phyloP scores from a whole-genome alignment of 2,113 vertebrate genomes.

The Speoplatyrhinus poulsoni region DNA sequence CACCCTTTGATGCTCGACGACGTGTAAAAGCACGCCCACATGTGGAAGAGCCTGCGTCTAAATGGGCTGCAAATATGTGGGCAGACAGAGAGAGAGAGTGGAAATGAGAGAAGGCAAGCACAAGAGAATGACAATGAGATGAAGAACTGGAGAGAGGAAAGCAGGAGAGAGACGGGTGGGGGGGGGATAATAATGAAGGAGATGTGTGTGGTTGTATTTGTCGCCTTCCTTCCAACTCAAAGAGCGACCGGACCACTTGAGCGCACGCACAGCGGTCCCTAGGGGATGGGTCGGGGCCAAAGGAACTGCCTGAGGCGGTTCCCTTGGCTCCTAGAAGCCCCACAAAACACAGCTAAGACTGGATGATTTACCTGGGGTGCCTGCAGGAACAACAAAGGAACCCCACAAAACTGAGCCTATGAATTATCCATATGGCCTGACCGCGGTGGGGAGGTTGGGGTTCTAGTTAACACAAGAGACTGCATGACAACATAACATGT shows the following conservation, averaged over 20 bases:
- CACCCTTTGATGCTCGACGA: conserved; percentile 20
- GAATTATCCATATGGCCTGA: conserved; percentile 39
- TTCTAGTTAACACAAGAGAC: conserved; percentile 6
- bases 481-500: conserved; percentile 3
- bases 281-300: conserved; percentile 28
- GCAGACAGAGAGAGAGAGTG: conserved; percentile 29
- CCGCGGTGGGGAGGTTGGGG: neutral
- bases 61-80: conserved; percentile 59
- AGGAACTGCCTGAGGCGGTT: conserved; percentile 38
- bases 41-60: conserved; percentile 35
- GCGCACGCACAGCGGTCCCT: conserved; percentile 5
- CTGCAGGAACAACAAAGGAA: conserved; percentile 45
- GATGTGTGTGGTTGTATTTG: conserved; percentile 23
- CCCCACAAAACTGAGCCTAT: conserved; percentile 21
- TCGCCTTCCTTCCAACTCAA: conserved; percentile 16
- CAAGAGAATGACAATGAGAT: conserved; percentile 14
- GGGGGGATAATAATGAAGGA: neutral
- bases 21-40: conserved; percentile 55
- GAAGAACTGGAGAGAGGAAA: neutral
- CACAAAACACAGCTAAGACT: conserved; percentile 25
- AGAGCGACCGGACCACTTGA: conserved; percentile 30
- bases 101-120: no score
- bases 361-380: conserved; percentile 33
- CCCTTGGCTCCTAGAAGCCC: conserved; percentile 15
- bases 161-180: no score